Evolutionary conservation across 2,888 invertebrate species (phyloP), one percentile per base, ranked within the genome.

Genomic region (Habroteleia sp.): DNA sequence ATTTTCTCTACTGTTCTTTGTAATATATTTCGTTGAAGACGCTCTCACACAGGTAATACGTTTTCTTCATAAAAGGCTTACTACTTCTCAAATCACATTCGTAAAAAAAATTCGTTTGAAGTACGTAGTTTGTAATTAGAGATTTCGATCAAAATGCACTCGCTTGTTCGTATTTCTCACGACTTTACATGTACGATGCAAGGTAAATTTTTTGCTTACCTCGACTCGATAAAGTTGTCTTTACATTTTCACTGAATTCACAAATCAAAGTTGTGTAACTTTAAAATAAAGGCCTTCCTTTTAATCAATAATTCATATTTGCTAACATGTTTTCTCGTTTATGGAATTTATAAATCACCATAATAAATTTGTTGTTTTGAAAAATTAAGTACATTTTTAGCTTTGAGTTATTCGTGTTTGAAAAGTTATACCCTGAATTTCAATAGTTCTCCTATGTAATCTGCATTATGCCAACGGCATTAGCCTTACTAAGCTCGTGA

Each of bases 401-500:
- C n/a, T 8, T 35, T 7, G 16, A 65, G 20, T 66, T 65, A 46
- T 39, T 50, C 41, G 13, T 42, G 31, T 58, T 37, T 31, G 25
- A 66, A 25, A 44, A n/a, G n/a, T n/a, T n/a, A 50, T 58, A 16
- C 13, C 3, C 10, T 14, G 46, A 66, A 54, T 66, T 54, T 46
- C 46, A 56, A 66, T 66, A 58, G 48, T 58, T 58, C 33, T 48
- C 41, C 16, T 41, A 58, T 48, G 68, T 58, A 48, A 58, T 68
- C 68, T 68, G 50, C 68, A 56, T 66, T 56, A 56, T 56, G 39
- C 48, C 48, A 25, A 66, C 44, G 65, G 54, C 46, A 66, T 66
- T 66, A 56, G 66, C 31, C 31, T 46, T 48, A 54, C 56, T 48
- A 66, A 66, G 56, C 56, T 66, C 33, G 8, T 13, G 14, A 68